phyloP scores from a whole-genome alignment of 2,888 invertebrate species.

The Dromius quadrimaculatus region DNA sequence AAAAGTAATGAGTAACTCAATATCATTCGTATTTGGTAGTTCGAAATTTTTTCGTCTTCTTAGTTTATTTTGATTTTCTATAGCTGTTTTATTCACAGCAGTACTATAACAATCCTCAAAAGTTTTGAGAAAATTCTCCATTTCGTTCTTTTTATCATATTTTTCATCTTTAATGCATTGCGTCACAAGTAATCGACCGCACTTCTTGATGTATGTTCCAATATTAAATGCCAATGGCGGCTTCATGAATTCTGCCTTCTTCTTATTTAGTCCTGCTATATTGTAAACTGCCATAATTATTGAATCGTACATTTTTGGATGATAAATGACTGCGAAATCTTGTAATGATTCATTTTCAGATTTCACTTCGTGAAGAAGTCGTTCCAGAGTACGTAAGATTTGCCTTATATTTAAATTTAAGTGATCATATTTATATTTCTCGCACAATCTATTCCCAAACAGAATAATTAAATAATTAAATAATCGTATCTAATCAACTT shows the following conservation, averaged over 20 bases:
- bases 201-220: background rate
- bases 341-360: background rate
- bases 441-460: background rate
- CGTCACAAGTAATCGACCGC: background rate
- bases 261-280: background rate
- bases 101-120: slow-evolving; percentile 2
- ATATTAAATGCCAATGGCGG: background rate
- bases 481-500: background rate
- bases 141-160: background rate
- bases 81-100: background rate
- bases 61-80: background rate
- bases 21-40: background rate
- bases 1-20: background rate
- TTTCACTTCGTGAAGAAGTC: background rate
- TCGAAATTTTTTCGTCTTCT: background rate
- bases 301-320: background rate
- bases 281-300: background rate
- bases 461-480: background rate
- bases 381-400: background rate
- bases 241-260: background rate
- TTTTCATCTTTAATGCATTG: background rate
- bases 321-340: background rate
- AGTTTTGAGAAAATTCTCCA: background rate
- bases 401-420: background rate
- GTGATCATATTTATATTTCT: background rate